phyloP scores from a whole-genome alignment of 1,140 invertebrate species.

The Eciton burchellii region DNA sequence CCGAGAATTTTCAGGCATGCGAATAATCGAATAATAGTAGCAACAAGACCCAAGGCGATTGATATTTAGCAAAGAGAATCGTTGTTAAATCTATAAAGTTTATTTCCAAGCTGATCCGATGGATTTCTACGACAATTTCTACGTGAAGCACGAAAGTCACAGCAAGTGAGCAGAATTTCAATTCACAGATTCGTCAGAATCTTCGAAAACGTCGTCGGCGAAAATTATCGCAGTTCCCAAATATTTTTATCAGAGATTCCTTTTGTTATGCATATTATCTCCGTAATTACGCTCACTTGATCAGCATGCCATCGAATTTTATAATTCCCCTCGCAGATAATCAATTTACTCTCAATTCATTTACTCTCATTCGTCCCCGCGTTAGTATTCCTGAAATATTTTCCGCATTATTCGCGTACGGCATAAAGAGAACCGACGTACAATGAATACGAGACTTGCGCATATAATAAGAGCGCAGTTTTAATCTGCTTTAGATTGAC shows the following conservation, averaged over 20 bases:
- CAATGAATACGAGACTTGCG: neutral
- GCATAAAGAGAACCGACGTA: neutral
- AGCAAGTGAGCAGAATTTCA: neutral
- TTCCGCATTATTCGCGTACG: neutral
- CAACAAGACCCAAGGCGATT: no score
- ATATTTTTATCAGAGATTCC: no score
- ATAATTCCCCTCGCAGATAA: neutral
- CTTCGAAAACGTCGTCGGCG: no score
- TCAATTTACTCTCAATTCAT: neutral
- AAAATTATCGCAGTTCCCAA: no score
- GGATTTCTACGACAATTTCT: no score
- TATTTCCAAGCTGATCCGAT: no score
- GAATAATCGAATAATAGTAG: no score
- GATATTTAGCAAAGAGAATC: neutral
- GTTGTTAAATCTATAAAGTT: neutral
- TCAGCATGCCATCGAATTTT: neutral
- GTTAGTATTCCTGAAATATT: neutral
- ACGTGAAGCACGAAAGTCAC: no score
- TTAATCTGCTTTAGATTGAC: conserved; percentile 72
- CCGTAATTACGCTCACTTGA: no score
- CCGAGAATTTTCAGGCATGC: no score
- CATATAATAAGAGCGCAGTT: conserved; percentile 17
- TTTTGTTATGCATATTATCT: no score
- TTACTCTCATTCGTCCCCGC: neutral
- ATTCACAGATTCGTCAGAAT: neutral